Conservation (phyloP, 1,140 invertebrate genomes). For the Drosophila persimilis region DNA sequence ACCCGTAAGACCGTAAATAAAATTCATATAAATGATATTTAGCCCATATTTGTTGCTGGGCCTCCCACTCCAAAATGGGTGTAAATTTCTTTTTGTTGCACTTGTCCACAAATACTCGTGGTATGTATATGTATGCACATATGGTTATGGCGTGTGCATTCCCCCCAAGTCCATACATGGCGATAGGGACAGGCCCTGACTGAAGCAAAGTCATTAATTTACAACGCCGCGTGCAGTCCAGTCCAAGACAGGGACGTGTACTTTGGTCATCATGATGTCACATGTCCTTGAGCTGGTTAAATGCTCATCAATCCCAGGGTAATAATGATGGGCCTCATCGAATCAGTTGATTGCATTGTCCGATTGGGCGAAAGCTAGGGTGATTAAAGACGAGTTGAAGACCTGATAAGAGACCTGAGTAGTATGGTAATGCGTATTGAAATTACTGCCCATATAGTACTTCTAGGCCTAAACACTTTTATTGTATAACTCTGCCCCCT, state of each 20-base stretch:
- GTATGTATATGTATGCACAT: too few relatives aligned
- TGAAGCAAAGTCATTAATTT: constrained; percentile 49
- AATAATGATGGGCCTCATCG: constrained; percentile 48
- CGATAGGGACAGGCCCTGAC: constrained; percentile 42
- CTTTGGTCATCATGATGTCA: constrained; percentile 54
- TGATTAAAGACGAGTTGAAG: constrained; percentile 17
- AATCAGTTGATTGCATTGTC: constrained; percentile 40
- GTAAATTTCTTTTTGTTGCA: constrained; percentile 36
- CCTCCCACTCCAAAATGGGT: constrained; percentile 36
- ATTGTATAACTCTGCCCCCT: too few relatives aligned
- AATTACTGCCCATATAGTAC: neutral
- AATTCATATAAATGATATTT: constrained; percentile 68
- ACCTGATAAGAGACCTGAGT: constrained; percentile 23
- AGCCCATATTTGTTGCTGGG: constrained; percentile 66
- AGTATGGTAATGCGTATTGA: neutral
- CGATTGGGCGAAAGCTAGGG: constrained; percentile 34
- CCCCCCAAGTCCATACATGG: constrained; percentile 40
- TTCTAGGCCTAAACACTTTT: too few relatives aligned
- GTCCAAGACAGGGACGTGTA: constrained; percentile 1
- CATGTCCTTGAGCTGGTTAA: constrained; percentile 57
- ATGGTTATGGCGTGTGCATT: constrained; percentile 14
- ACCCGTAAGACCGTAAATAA: constrained; percentile 64
- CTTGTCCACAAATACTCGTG: neutral
- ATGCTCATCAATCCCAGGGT: constrained; percentile 44
- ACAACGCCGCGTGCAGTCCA: constrained; percentile 3